Evolutionary conservation across 2,113 vertebrate species (phyloP).

Genomic region (Orientallactaga bullata): DNA sequence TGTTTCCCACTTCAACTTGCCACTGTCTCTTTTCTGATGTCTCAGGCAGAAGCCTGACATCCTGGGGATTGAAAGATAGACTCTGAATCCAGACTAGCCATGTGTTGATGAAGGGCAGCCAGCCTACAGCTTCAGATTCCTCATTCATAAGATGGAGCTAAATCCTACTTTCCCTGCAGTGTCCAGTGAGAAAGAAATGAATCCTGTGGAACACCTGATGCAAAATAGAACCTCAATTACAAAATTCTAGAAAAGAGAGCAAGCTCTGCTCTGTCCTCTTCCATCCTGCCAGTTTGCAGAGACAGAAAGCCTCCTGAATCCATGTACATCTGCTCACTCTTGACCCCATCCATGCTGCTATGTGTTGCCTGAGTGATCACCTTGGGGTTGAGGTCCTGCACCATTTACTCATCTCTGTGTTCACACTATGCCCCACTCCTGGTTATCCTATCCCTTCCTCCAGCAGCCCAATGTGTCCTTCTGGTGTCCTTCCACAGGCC

Average conservation of each 20-base stretch:
- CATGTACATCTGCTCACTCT: neutral
- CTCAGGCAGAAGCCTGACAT: neutral
- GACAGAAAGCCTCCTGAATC: neutral
- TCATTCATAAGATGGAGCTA: neutral
- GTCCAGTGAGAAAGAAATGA: neutral
- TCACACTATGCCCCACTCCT: neutral
- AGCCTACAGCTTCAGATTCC: neutral
- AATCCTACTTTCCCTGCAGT: neutral
- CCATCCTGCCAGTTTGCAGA: neutral
- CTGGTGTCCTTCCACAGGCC: neutral
- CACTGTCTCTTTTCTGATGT: slow-evolving; percentile 7
- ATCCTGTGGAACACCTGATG: neutral
- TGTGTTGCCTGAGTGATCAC: no score
- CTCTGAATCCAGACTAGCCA: neutral
- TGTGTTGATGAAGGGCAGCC: neutral
- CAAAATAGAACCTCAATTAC: neutral
- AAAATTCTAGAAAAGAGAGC: neutral
- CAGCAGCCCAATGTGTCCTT: neutral
- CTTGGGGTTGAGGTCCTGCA: neutral
- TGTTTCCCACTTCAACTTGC: neutral
- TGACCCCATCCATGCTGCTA: neutral
- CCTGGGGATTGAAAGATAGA: neutral
- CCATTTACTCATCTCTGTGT: neutral
- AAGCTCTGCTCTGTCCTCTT: neutral
- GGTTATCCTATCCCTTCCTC: neutral